Percentiles rank a stretch among this genome's conserved stretches.
Evolutionary conservation across 2,113 vertebrate genomes (phyloP).

Genomic region (Urocolius indicus): DNA sequence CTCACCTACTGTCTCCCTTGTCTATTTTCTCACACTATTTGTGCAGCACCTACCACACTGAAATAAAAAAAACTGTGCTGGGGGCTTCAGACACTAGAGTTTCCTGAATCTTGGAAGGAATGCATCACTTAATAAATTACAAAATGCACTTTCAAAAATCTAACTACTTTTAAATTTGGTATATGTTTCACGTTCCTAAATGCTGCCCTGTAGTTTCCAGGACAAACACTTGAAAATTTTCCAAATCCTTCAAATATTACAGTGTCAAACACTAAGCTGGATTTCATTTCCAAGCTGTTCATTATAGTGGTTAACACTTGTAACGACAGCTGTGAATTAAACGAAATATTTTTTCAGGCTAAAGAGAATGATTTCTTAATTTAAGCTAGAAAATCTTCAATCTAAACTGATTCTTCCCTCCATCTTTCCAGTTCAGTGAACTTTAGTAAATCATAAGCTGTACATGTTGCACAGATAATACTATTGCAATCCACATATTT

Average conservation of each 20-base stretch:
- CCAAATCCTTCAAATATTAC: neutral
- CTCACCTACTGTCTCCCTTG: neutral
- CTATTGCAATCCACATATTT: neutral
- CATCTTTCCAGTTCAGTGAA: neutral
- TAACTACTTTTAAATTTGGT: neutral
- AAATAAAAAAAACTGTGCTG: neutral
- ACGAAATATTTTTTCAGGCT: neutral
- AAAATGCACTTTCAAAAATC: neutral
- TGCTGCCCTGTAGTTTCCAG: neutral
- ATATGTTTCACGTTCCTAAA: neutral
- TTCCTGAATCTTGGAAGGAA: constrained; percentile 1
- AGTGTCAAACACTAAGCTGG: neutral
- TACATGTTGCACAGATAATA: rapidly evolving
- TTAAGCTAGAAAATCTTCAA: neutral
- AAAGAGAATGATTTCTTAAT: constrained; percentile 7
- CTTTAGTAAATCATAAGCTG: neutral
- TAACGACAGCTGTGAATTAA: neutral
- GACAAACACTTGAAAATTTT: neutral
- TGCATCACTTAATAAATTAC: neutral
- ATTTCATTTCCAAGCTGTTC: neutral
- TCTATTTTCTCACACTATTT: neutral
- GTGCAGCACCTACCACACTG: neutral
- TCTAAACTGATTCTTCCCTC: neutral
- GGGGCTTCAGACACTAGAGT: neutral
- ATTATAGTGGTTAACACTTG: neutral